Base-by-base conservation (phyloP, 1,140 invertebrate species). In the Luehdorfia chinensis region DNA sequence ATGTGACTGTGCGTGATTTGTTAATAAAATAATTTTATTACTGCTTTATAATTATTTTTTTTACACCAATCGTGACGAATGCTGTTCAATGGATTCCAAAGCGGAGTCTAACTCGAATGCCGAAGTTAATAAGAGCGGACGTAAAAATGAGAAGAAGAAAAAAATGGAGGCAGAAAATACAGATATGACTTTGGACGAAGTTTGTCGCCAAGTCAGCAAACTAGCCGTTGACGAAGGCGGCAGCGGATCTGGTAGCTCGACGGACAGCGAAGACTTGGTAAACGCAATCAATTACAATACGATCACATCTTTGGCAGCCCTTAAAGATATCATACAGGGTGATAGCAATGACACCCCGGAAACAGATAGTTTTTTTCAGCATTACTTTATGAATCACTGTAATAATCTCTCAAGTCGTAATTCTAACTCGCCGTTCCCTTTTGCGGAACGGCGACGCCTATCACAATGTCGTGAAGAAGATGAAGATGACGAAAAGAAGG, bases 391-490 rank as follows among this genome's bases (percentile, higher is more conserved):
- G 59, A 92, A 91, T 32, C 92, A 93, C 60, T 91, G 91, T 31
- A 93, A 92, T 71, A 87, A 90, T 39, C 64, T 92, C 21, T 91
- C 91, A 1, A 91, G 89, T 33, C 79, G 89, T 27, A 90, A 89
- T 61, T 62, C 75, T 67, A 89, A 87, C 60, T 56, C 90, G 58
- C 59, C 91, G 57, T 77, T 91, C 68, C 70, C 91, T 47, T 89
- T 90, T 77, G 47, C 88, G 67, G 91, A 91, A 77, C 76, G 89
- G 0, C 88, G 94, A n/a, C 88, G 94, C 1, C 73, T 95, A 36
- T 94, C 93, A 3, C 93, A 95, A 75, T 95, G 94, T 67, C 90
- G 92, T 18, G 94, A 95, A 62, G 94, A 94, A 79, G 93, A 94
- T 60, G 94, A 95, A 72, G 91, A 93, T 19, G 90, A 92, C 43